phyloP scores from a whole-genome alignment of 2,888 invertebrate genomes.

The Euphydryas editha region DNA sequence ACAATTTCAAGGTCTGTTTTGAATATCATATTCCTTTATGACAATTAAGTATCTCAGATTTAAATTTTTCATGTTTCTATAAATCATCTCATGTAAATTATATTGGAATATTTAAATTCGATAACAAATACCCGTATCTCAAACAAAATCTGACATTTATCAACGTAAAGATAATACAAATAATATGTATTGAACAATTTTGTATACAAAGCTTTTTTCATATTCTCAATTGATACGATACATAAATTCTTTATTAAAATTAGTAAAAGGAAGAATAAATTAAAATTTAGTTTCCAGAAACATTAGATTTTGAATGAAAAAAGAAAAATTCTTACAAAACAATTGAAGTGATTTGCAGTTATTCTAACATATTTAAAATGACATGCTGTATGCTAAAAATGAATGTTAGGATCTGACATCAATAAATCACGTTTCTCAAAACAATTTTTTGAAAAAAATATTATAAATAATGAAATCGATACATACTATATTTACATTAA shows the following conservation, averaged over 20 bases:
- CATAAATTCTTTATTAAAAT: neutral
- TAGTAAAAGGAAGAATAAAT: neutral
- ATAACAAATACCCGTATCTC: conserved; percentile 36
- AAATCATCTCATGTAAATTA: conserved; percentile 3
- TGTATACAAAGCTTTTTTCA: conserved; percentile 20
- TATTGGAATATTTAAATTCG: conserved; percentile 32
- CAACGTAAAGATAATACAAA: conserved; percentile 15
- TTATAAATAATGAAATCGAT: conserved; percentile 7
- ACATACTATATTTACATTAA: conserved; percentile 5
- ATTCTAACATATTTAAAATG: conserved; percentile 21
- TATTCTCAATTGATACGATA: neutral
- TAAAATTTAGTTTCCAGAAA: neutral
- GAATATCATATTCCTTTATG: conserved; percentile 11
- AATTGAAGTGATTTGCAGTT: conserved; percentile 3
- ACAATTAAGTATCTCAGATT: conserved; percentile 33
- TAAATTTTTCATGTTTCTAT: conserved; percentile 1
- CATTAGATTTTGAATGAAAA: conserved; percentile 9
- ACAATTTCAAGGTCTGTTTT: conserved; percentile 18
- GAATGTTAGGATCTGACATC: conserved; percentile 7
- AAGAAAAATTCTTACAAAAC: conserved; percentile 6
- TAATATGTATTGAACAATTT: conserved; percentile 24
- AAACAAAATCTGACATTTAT: conserved; percentile 29
- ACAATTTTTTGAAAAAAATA: neutral
- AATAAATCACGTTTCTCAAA: neutral
- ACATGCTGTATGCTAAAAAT: conserved; percentile 3